Base-by-base conservation (phyloP, 2,797 vertebrate genomes). In the Euthynnus affinis region DNA sequence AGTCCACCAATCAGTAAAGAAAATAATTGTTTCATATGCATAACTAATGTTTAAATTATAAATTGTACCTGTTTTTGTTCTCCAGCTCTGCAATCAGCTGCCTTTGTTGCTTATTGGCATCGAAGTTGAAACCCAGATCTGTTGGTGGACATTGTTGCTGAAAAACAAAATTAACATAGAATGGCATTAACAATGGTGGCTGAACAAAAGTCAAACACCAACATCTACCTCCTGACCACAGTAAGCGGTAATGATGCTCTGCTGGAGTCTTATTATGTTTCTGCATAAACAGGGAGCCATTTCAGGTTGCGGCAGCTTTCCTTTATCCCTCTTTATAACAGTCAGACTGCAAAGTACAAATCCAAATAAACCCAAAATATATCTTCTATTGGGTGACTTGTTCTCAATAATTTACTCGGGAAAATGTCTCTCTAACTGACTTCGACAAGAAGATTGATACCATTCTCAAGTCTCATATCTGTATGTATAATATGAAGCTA, bases 1-100 rank as follows among this genome's bases (percentile, higher is more conserved):
- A 63, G 29, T 29, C 61, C 68, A 29, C 29, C 4, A 23, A 3
- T 20, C 15, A 60, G 17, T 15, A 12, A 34, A 32, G 23, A 46
- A n/a, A 17, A 0, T 17, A 3, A 46, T 34, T 51, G 17, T 64
- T 20, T 9, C 8, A 1, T 27, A 53, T 23, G 0, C 60, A 9
- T 48, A 27, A 25, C 9, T 9, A 7, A 3, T 23, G 5, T 51
- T 20, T 14, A 20, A 49, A 22, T 53, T 6, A 53, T 14, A 15
- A 40, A 27, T 1, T 14, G 2, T 77, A 99, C 98, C 98, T 97
- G 94, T 99, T 99, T 91, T 99, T 99, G 92, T 97, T 99, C 87
- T 99, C 98, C 91, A 99, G 95, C 93, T 99, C 98, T 2, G 98
- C 97, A 13, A 99, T 99, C 91, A 99, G 96, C 88, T 99, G 98